phyloP scores from a whole-genome alignment of 2,113 vertebrate genomes.

The Oxyruncus cristatus region DNA sequence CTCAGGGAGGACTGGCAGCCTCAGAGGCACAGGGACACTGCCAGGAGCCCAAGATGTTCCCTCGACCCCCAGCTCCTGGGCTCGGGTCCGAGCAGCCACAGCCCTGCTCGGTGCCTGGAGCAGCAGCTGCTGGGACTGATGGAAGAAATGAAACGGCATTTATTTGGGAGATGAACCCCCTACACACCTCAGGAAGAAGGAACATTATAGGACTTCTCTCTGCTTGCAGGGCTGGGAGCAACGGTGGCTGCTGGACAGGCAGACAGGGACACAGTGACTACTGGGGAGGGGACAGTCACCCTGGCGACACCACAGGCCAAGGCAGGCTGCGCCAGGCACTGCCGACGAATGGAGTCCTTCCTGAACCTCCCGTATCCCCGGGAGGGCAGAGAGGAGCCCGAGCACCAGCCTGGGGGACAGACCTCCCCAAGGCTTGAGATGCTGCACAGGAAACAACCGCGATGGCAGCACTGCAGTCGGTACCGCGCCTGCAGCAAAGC shows the following conservation, averaged over 20 bases:
- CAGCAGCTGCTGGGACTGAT: background rate
- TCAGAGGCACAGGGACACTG: background rate
- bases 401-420: background rate
- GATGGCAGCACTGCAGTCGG: background rate
- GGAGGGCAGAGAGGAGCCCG: background rate
- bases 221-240: background rate
- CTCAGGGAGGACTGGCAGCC: background rate
- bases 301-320: background rate
- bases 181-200: fast-evolving
- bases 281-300: background rate
- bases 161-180: background rate
- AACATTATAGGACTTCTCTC: background rate
- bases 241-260: fast-evolving
- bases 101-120: background rate
- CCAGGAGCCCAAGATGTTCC: background rate
- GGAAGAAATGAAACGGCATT: background rate
- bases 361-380: fast-evolving
- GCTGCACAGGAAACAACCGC: background rate
- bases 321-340: fast-evolving
- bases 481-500: background rate
- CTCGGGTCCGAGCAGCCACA: background rate
- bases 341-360: fast-evolving
- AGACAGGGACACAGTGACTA: background rate
- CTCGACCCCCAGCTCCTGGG: background rate
- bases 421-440: background rate